Percentiles rank a stretch among this genome's conserved stretches.
Conservation (phyloP, 2,797 vertebrate genomes). For the Sebastes oblongus region DNA sequence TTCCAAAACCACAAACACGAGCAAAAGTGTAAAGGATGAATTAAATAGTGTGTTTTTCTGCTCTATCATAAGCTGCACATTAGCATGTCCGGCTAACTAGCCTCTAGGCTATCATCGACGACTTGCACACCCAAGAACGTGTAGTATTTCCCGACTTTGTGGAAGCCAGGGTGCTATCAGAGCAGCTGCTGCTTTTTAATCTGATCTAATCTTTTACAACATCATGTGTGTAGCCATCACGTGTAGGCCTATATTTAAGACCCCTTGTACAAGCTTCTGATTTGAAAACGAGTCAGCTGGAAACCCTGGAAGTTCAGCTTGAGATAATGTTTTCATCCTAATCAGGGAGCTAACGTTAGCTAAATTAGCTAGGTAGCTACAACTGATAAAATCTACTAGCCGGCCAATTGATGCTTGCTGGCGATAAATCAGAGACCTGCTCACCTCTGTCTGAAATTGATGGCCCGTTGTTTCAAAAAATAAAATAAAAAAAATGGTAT, state of each 20-base stretch:
- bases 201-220: too few relatives aligned
- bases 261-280: neutral
- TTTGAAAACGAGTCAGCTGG: neutral
- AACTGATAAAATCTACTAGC: neutral
- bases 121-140: too few relatives aligned
- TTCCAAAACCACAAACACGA: neutral
- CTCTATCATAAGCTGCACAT: neutral
- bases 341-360: neutral
- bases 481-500: neutral
- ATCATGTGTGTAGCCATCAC: neutral
- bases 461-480: neutral
- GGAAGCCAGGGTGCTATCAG: neutral
- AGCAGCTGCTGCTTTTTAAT: neutral
- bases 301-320: neutral
- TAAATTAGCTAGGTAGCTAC: too few relatives aligned
- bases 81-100: neutral
- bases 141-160: neutral
- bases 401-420: neutral
- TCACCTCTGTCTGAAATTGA: neutral
- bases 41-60: too few relatives aligned
- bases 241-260: neutral
- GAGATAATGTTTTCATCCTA: neutral
- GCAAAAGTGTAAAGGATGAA: too few relatives aligned
- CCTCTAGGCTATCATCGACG: too few relatives aligned
- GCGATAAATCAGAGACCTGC: neutral